Conservation (phyloP, 2,888 invertebrate genomes). For the Cataglyphis altisquamis region DNA sequence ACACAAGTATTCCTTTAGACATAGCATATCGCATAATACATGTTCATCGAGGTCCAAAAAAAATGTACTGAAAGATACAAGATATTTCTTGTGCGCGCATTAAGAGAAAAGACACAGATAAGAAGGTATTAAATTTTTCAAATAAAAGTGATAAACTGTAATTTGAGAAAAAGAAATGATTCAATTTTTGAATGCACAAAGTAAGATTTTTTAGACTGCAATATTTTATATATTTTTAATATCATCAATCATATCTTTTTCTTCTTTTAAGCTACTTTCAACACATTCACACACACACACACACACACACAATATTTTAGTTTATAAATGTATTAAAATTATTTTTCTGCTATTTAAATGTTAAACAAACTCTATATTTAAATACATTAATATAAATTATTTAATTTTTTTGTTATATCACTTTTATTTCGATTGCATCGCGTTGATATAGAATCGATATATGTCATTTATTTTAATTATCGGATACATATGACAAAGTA, state of each 20-base stretch:
- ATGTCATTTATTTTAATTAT: neutral
- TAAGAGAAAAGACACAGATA: slow-evolving; percentile 26
- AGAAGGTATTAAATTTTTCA: neutral
- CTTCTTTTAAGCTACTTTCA: neutral
- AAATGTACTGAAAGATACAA: slow-evolving; percentile 50
- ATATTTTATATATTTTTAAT: neutral
- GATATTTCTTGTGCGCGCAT: slow-evolving; percentile 19
- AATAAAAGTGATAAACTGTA: slow-evolving; percentile 19
- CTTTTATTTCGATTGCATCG: slow-evolving; percentile 7
- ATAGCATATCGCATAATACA: slow-evolving; percentile 61
- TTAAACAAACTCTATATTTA: neutral
- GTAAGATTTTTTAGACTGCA: neutral
- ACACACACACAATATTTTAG: neutral
- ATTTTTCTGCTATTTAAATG: neutral
- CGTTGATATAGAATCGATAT: slow-evolving; percentile 1
- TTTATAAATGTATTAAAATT: neutral
- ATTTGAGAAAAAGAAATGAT: slow-evolving; percentile 8
- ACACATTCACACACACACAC: neutral
- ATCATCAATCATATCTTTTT: neutral
- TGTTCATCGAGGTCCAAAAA: slow-evolving; percentile 67
- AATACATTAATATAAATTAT: slow-evolving; percentile 16
- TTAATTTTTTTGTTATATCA: slow-evolving; percentile 31
- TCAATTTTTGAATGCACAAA: slow-evolving; percentile 22
- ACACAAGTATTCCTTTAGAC: slow-evolving; percentile 58
- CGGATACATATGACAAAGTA: neutral